These are phyloP conservation scores for Chaenodraco wilsoni DNA, from an alignment of 2,797 vertebrate genomes.

Conservation along the genomic window DNA sequence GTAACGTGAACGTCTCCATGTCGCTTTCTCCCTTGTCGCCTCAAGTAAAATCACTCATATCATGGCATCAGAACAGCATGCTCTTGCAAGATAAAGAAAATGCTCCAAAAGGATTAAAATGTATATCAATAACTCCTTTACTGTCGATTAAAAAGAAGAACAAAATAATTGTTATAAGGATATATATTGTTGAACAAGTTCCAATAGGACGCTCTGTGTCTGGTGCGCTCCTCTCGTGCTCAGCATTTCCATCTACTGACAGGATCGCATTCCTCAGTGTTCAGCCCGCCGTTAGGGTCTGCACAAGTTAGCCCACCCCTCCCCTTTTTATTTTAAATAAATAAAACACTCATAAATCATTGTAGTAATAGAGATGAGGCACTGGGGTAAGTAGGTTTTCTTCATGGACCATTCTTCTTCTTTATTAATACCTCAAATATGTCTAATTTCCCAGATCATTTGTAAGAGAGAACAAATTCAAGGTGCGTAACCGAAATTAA, in stretches of 20 bases:
- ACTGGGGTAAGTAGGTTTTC: background rate
- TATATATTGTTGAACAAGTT: background rate
- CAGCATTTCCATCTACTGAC: conserved; percentile 28
- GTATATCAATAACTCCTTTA: too few relatives aligned
- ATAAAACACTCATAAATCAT: conserved; percentile 28
- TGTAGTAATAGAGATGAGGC: background rate
- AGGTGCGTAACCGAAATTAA: background rate
- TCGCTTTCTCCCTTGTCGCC: conserved; percentile 2
- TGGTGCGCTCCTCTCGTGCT: conserved; percentile 21
- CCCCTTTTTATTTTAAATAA: too few relatives aligned
- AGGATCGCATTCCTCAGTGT: conserved; percentile 26
- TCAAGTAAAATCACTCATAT: conserved; percentile 49
- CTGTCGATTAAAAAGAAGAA: too few relatives aligned
- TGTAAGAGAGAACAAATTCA: background rate
- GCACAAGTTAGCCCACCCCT: conserved; percentile 7
- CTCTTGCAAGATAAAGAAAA: conserved; percentile 5
- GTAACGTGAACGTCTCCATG: conserved; percentile 84
- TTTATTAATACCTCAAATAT: background rate
- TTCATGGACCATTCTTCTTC: background rate
- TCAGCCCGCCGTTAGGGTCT: conserved; percentile 46
- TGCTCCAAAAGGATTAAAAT: background rate
- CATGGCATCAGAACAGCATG: background rate
- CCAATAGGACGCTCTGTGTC: conserved; percentile 24
- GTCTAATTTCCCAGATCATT: background rate
- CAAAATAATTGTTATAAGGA: background rate